Evolutionary conservation across 2,797 vertebrate species (phyloP).

Genomic region (Rhynchotus rufescens): DNA sequence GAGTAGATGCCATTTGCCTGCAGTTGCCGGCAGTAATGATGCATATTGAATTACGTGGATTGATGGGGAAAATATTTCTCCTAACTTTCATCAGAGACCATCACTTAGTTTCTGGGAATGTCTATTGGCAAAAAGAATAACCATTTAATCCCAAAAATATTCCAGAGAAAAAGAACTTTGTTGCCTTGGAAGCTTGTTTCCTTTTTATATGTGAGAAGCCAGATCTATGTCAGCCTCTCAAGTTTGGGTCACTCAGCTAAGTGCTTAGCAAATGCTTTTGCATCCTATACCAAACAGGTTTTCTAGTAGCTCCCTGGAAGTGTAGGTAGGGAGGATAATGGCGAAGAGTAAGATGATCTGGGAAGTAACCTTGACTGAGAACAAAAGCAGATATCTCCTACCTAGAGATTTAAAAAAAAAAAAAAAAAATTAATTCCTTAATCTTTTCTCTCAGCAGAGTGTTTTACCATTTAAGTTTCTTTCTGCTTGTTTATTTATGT

Average conservation of each 20-base stretch:
- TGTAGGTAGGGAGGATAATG: background rate
- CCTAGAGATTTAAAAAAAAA: too few relatives aligned
- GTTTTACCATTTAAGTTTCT: background rate
- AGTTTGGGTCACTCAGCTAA: background rate
- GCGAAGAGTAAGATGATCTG: too few relatives aligned
- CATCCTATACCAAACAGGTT: background rate
- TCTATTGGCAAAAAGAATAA: background rate
- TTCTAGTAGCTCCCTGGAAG: background rate
- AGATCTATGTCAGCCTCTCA: background rate
- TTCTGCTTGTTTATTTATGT: background rate
- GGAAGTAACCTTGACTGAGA: too few relatives aligned
- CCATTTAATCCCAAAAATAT: background rate
- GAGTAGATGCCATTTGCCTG: background rate
- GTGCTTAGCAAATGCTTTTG: background rate
- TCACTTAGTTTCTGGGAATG: background rate
- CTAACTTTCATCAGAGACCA: background rate
- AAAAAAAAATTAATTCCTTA: background rate
- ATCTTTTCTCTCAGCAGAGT: background rate
- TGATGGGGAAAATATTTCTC: background rate
- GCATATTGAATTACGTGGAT: background rate
- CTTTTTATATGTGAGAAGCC: background rate
- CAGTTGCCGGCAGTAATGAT: background rate
- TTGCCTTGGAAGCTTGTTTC: background rate
- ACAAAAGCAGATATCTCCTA: too few relatives aligned
- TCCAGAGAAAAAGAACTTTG: background rate